Evolutionary conservation across 2,113 vertebrate genomes (phyloP).

Genomic region (Setophaga coronata): DNA sequence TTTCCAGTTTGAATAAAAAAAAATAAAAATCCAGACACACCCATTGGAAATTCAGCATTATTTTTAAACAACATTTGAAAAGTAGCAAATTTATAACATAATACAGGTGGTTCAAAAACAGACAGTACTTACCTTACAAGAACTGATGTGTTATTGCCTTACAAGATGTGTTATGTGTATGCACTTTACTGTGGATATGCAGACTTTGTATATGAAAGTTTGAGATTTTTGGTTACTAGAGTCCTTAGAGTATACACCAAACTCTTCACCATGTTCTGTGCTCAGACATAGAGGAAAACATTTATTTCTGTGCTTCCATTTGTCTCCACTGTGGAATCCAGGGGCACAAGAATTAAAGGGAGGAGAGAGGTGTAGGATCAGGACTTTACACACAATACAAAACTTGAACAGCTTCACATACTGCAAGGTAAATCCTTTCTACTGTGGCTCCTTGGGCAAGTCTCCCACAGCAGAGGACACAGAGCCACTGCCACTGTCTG

Average conservation of each 20-base stretch:
- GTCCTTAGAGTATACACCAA: not conserved
- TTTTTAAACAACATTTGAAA: not conserved
- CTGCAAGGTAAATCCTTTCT: not conserved
- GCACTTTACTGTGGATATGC: not conserved
- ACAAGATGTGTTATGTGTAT: not conserved
- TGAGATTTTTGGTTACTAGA: not conserved
- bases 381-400: not conserved
- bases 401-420: not conserved
- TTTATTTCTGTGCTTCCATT: not conserved
- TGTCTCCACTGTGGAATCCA: not conserved
- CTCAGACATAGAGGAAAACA: not conserved
- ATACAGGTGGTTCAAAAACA: not conserved
- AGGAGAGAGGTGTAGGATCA: not conserved
- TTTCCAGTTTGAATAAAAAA: not conserved
- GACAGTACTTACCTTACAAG: conserved; percentile 34
- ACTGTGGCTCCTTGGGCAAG: not conserved
- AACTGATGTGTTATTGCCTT: not conserved
- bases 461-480: not conserved
- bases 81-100: not conserved
- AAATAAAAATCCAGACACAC: not conserved
- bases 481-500: not conserved
- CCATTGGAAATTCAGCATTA: not conserved
- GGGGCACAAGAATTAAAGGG: not conserved
- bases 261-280: not conserved
- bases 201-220: not conserved